Conservation (phyloP, 2,797 vertebrate species). For the Leptatherina wallacei region DNA sequence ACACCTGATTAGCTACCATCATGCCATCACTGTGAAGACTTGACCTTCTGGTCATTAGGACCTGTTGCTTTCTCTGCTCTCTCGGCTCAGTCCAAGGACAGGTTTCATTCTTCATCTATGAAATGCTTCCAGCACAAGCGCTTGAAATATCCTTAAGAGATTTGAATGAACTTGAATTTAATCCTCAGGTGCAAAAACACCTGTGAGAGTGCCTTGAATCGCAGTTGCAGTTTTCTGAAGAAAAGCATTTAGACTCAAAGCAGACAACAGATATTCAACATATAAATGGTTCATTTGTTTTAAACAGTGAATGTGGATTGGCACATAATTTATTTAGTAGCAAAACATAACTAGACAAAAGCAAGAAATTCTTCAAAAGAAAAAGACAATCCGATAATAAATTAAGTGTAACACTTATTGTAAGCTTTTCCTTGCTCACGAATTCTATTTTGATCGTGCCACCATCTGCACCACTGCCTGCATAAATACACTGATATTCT, state of each 20-base stretch:
- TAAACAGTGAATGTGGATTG: constrained; percentile 47
- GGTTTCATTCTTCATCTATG: constrained; percentile 54
- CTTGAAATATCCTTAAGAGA: constrained; percentile 68
- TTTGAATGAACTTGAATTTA: constrained; percentile 77
- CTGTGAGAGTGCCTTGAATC: constrained; percentile 84
- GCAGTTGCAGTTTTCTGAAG: constrained; percentile 83
- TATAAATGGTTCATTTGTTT: constrained; percentile 47
- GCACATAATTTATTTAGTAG: constrained; percentile 44
- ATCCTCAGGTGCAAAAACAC: constrained; percentile 73
- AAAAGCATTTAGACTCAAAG: constrained; percentile 74
- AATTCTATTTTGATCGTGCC: constrained; percentile 11
- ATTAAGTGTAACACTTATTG: constrained; percentile 18
- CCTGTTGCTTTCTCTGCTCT: constrained; percentile 61
- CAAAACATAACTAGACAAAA: constrained; percentile 34
- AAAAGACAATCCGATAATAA: constrained; percentile 8
- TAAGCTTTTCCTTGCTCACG: constrained; percentile 40
- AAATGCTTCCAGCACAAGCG: constrained; percentile 75
- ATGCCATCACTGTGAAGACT: constrained; percentile 86
- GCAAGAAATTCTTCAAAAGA: constrained; percentile 43
- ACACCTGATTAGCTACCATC: constrained; percentile 64
- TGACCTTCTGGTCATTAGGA: constrained; percentile 71
- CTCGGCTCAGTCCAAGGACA: constrained; percentile 61
- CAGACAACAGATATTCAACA: constrained; percentile 45
- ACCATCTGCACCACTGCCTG: constrained; percentile 47
- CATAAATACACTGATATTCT: constrained; percentile 63